A percentile compares a stretch with the other conserved stretches of the same genome.
These are phyloP conservation scores for Heliconius cydno DNA, from an alignment of 2,888 invertebrate species.

Conservation along the genomic window DNA sequence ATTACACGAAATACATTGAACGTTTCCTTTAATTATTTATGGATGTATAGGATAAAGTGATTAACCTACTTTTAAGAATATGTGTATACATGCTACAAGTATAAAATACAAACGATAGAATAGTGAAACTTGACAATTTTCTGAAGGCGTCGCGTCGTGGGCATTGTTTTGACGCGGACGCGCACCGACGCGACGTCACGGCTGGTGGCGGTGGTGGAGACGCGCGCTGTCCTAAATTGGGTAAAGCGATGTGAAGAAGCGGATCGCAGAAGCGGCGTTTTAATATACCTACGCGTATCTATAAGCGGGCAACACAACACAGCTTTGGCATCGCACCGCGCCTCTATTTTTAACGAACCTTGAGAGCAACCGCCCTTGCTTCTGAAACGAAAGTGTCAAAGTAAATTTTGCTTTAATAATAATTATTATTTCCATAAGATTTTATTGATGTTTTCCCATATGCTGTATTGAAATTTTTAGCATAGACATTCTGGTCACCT, in stretches of 20 bases:
- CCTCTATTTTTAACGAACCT: conserved; percentile 82
- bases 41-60: background rate
- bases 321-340: conserved; percentile 79
- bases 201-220: conserved; percentile 49
- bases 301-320: conserved; percentile 72
- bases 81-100: background rate
- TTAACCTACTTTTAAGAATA: conserved; percentile 14
- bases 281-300: conserved; percentile 58
- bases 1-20: background rate
- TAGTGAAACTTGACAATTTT: conserved; percentile 19
- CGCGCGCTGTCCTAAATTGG: conserved; percentile 61
- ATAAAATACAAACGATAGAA: background rate
- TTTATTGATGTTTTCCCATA: background rate
- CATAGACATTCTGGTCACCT: background rate
- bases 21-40: conserved; percentile 11
- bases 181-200: conserved; percentile 41
- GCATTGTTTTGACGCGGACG: conserved; percentile 45
- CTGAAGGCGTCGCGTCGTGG: conserved; percentile 6
- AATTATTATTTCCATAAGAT: background rate
- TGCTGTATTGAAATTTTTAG: background rate
- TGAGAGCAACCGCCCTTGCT: conserved; percentile 81
- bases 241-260: conserved; percentile 58
- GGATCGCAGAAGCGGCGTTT: conserved; percentile 57
- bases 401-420: conserved; percentile 48
- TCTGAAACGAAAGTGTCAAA: conserved; percentile 63